A percentile compares a stretch with the other conserved stretches of the same genome.
Evolutionary conservation across 2,888 invertebrate genomes (phyloP).

Genomic region (Deroplatys truncata): DNA sequence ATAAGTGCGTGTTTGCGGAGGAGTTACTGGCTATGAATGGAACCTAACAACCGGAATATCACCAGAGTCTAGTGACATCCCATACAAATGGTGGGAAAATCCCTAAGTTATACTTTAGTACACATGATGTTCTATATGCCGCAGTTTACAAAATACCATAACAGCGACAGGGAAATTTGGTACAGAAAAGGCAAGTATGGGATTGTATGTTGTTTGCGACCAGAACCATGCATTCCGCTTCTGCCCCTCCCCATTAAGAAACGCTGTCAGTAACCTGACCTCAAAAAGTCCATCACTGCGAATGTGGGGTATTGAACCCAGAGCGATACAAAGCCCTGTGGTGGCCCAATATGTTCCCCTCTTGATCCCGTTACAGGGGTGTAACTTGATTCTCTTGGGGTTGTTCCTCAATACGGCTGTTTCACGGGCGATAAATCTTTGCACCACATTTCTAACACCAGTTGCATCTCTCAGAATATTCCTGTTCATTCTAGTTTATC

Average conservation of each 20-base stretch:
- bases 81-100: no score
- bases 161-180: not conserved
- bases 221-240: not conserved
- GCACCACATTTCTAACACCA: not conserved
- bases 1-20: no score
- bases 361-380: constrained; percentile 8
- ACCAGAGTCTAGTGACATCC: no score
- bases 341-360: not conserved
- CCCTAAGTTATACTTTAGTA: no score
- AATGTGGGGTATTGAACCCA: not conserved
- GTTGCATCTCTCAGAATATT: not conserved
- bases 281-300: not conserved
- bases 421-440: not conserved
- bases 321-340: not conserved
- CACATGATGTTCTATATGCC: no score
- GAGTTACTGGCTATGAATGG: no score
- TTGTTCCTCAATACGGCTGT: not conserved
- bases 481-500: no score
- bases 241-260: not conserved
- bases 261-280: not conserved
- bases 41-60: no score
- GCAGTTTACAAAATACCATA: not conserved
- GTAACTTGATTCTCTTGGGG: not conserved
- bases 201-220: not conserved
- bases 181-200: not conserved